phyloP scores from a whole-genome alignment of 1,140 invertebrate genomes.

The Amphibalanus amphitrite region DNA sequence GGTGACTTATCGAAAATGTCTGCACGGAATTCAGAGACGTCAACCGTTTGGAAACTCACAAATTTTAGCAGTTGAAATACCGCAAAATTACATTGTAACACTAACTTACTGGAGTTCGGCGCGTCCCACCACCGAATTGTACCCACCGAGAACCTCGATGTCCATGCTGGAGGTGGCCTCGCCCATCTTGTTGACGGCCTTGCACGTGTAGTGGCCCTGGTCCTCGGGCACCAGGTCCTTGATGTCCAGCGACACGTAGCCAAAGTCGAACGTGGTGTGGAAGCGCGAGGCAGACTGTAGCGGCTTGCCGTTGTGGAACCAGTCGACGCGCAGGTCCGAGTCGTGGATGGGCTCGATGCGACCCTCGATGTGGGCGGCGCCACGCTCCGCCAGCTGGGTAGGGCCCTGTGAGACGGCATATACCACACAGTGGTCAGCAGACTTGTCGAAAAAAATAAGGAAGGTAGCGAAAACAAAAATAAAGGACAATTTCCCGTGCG shows the following conservation, averaged over 20 bases:
- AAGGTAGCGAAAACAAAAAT: too few species aligned
- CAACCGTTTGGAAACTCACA: too few species aligned
- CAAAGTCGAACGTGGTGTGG: slow-evolving; percentile 89
- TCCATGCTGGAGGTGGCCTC: slow-evolving; percentile 32
- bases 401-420: slow-evolving; percentile 39
- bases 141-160: neutral
- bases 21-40: too few species aligned
- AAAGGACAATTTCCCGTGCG: too few species aligned
- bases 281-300: slow-evolving; percentile 67
- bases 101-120: too few species aligned
- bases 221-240: slow-evolving; percentile 77
- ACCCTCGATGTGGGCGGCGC: slow-evolving; percentile 76
- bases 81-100: too few species aligned
- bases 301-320: slow-evolving; percentile 77
- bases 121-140: too few species aligned
- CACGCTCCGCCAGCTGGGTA: slow-evolving; percentile 63
- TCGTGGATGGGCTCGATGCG: slow-evolving; percentile 82
- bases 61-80: too few species aligned
- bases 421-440: slow-evolving; percentile 9
- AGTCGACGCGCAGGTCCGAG: slow-evolving; percentile 72
- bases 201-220: slow-evolving; percentile 79
- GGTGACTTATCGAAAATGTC: too few species aligned
- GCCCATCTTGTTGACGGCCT: slow-evolving; percentile 70
- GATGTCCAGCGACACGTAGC: slow-evolving; percentile 83
- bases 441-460: too few species aligned